A percentile compares a stretch with the other conserved stretches of the same genome.
Evolutionary conservation across 2,797 vertebrate genomes (phyloP).

Genomic region (Hyperoplus immaculatus): DNA sequence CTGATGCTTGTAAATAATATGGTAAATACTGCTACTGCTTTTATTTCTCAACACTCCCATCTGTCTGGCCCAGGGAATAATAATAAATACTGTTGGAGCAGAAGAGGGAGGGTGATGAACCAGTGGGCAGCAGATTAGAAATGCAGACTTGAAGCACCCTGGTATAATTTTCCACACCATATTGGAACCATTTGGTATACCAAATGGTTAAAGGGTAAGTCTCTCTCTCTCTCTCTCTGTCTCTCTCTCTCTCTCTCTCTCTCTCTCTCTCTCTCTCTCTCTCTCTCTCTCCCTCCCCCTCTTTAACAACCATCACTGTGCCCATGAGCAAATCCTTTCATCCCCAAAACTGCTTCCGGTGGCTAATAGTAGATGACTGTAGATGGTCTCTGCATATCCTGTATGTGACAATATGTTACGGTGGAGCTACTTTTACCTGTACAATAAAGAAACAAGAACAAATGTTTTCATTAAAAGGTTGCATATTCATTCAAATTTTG

Average conservation of each 20-base stretch:
- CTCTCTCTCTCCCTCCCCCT: constrained; percentile 11
- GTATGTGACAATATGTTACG: background rate
- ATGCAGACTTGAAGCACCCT: constrained; percentile 51
- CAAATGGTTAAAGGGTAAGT: too few relatives aligned
- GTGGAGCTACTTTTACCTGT: too few relatives aligned
- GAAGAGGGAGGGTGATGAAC: constrained; percentile 55
- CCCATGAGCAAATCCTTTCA: constrained; percentile 48
- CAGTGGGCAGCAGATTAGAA: constrained; percentile 59
- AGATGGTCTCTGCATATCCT: constrained; percentile 9
- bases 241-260: too few relatives aligned
- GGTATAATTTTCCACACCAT: constrained; percentile 36
- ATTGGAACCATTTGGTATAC: constrained; percentile 11
- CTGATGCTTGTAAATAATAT: constrained; percentile 77
- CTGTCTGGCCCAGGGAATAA: constrained; percentile 68
- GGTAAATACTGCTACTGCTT: constrained; percentile 74
- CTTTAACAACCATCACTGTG: constrained; percentile 34
- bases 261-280: too few relatives aligned
- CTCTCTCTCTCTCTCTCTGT: too few relatives aligned
- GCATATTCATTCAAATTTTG: background rate
- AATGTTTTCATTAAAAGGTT: background rate
- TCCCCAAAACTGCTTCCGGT: constrained; percentile 14
- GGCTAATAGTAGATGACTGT: background rate
- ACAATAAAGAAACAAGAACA: too few relatives aligned
- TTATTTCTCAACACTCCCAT: constrained; percentile 76
- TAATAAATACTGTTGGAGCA: constrained; percentile 69